Evolutionary conservation across 1,140 invertebrate species (phyloP).

Genomic region (Rhysida immarginata): DNA sequence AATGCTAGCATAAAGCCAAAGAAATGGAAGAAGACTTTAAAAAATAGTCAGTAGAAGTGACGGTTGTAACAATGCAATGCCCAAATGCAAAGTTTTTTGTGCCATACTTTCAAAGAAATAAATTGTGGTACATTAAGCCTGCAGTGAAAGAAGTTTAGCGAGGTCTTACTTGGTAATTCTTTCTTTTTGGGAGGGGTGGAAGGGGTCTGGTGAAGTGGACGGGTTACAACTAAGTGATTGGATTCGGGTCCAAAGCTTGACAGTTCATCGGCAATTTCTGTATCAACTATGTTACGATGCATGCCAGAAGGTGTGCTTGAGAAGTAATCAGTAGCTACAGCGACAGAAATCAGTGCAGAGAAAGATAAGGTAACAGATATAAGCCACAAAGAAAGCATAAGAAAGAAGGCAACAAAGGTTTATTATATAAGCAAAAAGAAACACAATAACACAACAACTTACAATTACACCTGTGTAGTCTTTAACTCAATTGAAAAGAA

Average conservation of each 20-base stretch:
- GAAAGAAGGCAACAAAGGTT: background rate
- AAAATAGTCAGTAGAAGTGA: too few species aligned
- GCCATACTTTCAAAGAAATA: too few species aligned
- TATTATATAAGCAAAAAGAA: background rate
- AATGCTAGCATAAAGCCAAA: too few species aligned
- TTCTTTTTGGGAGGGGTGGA: slow-evolving; percentile 20
- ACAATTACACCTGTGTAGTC: too few species aligned
- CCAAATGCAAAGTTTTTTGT: too few species aligned
- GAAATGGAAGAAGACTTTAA: too few species aligned
- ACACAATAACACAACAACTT: background rate
- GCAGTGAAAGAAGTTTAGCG: too few species aligned
- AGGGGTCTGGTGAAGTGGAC: slow-evolving; percentile 13
- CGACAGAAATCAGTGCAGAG: background rate
- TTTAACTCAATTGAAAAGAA: too few species aligned
- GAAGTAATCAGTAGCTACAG: slow-evolving; percentile 7
- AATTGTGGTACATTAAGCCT: too few species aligned
- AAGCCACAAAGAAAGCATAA: background rate
- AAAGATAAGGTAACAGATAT: background rate
- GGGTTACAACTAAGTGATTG: slow-evolving; percentile 10
- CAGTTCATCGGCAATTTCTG: slow-evolving; percentile 12
- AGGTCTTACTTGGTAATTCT: slow-evolving; percentile 11
- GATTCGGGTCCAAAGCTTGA: slow-evolving; percentile 12
- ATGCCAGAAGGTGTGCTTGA: slow-evolving; percentile 1
- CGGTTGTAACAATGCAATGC: too few species aligned
- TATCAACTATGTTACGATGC: slow-evolving; percentile 12